A percentile compares a stretch with the other conserved stretches of the same genome.
phyloP scores from a whole-genome alignment of 2,113 vertebrate species.

The Acrocephalus kingi region DNA sequence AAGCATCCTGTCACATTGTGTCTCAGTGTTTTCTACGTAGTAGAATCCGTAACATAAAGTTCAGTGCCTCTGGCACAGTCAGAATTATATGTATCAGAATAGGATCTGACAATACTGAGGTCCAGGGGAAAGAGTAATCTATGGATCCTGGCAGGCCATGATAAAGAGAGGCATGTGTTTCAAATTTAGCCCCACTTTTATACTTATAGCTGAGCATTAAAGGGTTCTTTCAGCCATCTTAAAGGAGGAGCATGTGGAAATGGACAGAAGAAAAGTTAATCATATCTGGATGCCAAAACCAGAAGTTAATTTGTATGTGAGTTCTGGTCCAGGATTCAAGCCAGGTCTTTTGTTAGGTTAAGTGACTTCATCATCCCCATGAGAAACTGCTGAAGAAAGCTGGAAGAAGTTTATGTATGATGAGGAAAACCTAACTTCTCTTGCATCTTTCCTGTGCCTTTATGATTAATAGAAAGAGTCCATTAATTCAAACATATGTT shows the following conservation, averaged over 20 bases:
- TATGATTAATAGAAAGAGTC: conserved; percentile 9
- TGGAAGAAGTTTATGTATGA: not conserved
- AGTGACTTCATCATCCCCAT: not conserved
- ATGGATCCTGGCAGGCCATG: not conserved
- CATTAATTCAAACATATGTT: not conserved
- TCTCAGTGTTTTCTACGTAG: not conserved
- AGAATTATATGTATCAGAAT: not conserved
- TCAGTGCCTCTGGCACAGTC: not conserved
- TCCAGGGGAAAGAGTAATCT: not conserved
- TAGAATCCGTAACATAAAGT: not conserved
- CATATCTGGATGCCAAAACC: not conserved
- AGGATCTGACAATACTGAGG: not conserved
- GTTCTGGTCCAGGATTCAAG: conserved; percentile 15
- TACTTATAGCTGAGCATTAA: not conserved
- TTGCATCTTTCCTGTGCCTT: not conserved
- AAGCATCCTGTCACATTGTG: not conserved
- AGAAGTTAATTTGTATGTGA: conserved; percentile 2
- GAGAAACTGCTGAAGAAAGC: not conserved
- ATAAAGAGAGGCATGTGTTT: not conserved
- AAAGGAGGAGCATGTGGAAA: not conserved
- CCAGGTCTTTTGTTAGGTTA: conserved; percentile 2
- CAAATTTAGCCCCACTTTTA: not conserved
- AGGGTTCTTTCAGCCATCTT: not conserved
- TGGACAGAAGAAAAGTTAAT: not conserved
- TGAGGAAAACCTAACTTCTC: conserved; percentile 8